Evolutionary conservation across 2,888 invertebrate genomes (phyloP), one percentile per base, ranked within the genome.

Genomic region (Protula sp.): DNA sequence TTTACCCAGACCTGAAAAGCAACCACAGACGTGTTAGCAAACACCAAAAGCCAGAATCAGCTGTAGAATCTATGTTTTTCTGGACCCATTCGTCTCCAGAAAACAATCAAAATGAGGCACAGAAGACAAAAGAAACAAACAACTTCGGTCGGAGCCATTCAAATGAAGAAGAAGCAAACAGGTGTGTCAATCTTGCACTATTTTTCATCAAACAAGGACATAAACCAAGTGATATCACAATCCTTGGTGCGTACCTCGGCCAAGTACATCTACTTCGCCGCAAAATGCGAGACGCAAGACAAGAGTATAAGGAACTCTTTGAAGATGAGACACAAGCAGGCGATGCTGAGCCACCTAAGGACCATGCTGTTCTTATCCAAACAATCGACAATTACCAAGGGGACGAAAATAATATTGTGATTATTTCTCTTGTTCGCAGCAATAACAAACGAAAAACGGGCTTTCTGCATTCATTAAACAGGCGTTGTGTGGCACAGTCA

Each of bases 401-500:
- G 0, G 72, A 74, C 61, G 74, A 74, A 52, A 72, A 71, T 60
- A 72, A 74, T 47, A 70, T 74, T 30, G 63, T 74, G 22, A 57
- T 74, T 3, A 54, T 74, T 31, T 74, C 74, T n/a, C 66, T 74
- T 48, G 73, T 74, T 1, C 60, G 74, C 48, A 68, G 68, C 45
- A 74, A 74, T 60, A 57, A 14, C 9, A 24, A 5, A 50, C 5
- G 67, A 29, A 64, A 68, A 24, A 70, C 77, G 57, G 80, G 80
- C 26, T 80, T 81, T 63, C 65, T 80, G 52, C 71, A 67, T 27
- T 45, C 57, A 22, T 45, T 67, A 0, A 80, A 79, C 60, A 69
- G 80, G 14, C 71, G 79, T 2, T 74, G 74, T 62, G 77, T 80
- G 2, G 76, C 77, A 24, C 67, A 67, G 38, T 67, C 70, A 9